Evolutionary conservation across 2,888 invertebrate genomes (phyloP).

Genomic region (Epinotia ramella): DNA sequence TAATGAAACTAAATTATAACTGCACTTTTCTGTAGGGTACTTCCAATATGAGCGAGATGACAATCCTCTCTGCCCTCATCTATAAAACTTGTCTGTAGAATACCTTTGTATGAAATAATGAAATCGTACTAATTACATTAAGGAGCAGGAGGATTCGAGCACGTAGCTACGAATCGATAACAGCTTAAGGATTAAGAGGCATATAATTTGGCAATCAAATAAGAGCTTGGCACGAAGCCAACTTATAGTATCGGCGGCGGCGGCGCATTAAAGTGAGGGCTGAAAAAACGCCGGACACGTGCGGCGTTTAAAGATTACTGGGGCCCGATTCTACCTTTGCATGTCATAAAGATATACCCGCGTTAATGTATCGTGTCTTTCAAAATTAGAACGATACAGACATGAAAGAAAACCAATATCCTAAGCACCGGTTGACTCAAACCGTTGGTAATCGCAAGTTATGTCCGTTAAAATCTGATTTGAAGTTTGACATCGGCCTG

Average conservation of each 20-base stretch:
- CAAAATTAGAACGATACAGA: neutral
- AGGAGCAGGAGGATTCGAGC: neutral
- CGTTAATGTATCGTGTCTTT: neutral
- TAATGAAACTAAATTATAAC: no score
- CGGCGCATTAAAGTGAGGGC: slow-evolving; percentile 31
- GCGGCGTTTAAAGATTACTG: neutral
- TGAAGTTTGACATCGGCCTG: no score
- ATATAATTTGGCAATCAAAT: slow-evolving; percentile 48
- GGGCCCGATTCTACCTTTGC: neutral
- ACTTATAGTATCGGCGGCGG: slow-evolving; percentile 33
- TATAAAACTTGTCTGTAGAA: neutral
- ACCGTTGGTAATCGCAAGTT: no score
- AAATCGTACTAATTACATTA: neutral
- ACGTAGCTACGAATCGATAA: slow-evolving; percentile 27
- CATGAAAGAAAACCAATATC: neutral
- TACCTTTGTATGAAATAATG: neutral
- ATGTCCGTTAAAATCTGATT: no score
- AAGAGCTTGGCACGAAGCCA: slow-evolving; percentile 46
- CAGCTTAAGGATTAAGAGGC: slow-evolving; percentile 27
- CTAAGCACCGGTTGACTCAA: neutral
- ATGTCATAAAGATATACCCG: neutral
- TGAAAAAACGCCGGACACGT: slow-evolving; percentile 13
- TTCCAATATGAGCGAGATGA: neutral
- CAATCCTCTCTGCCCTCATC: neutral
- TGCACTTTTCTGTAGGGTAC: no score